Evolutionary conservation across 2,113 vertebrate genomes (phyloP).

Genomic region (Arvicanthis niloticus): DNA sequence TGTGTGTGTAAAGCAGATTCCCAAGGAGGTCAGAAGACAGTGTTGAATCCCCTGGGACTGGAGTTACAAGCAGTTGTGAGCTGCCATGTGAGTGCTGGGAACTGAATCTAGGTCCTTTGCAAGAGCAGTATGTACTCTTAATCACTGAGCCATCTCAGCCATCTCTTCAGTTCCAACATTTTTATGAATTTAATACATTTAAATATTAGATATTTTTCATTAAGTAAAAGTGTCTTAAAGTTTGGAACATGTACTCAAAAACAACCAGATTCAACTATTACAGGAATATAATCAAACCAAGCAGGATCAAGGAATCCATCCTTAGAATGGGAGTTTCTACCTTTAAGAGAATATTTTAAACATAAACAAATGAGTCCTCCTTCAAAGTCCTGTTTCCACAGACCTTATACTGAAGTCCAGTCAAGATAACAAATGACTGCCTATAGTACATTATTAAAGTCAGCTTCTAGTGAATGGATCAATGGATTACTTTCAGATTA

Average conservation of each 20-base stretch:
- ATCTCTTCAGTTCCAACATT: neutral
- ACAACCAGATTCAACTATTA: constrained; percentile 47
- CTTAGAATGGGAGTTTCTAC: constrained; percentile 34
- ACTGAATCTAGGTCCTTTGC: neutral
- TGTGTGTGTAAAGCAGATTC: neutral
- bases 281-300: constrained; percentile 56
- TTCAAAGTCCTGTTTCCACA: constrained; percentile 25
- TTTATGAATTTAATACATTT: constrained; percentile 19
- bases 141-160: too few species aligned
- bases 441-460: constrained; percentile 45
- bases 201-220: constrained; percentile 39
- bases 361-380: constrained; percentile 30
- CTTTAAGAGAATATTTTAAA: neutral
- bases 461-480: neutral
- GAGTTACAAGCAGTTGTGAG: neutral
- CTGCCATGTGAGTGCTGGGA: neutral
- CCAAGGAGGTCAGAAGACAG: neutral
- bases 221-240: constrained; percentile 33
- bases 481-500: neutral
- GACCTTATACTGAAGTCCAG: neutral
- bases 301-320: constrained; percentile 48
- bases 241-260: constrained; percentile 57
- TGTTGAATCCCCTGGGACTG: neutral
- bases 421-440: neutral
- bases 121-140: neutral